Evolutionary conservation across 2,888 invertebrate genomes (phyloP).

Genomic region (Perizoma affinitatum): DNA sequence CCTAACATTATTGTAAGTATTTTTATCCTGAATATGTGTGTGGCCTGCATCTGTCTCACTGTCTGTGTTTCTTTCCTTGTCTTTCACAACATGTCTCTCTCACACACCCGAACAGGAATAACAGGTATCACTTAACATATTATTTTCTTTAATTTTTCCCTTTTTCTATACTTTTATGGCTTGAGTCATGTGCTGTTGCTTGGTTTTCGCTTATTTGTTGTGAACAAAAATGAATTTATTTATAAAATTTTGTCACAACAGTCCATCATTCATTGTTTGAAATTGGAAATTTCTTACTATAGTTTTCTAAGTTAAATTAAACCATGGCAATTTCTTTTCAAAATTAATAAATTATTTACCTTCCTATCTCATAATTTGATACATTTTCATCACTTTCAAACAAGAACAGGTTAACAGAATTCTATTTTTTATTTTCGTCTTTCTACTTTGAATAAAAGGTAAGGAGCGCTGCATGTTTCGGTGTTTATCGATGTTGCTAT

Average conservation of each 20-base stretch:
- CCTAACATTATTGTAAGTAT: slow-evolving; percentile 37
- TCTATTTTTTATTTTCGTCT: slow-evolving; percentile 1
- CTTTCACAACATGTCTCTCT: slow-evolving; percentile 81
- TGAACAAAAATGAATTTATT: slow-evolving; percentile 30
- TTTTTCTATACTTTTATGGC: slow-evolving; percentile 60
- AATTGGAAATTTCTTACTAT: slow-evolving; percentile 4
- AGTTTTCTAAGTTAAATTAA: slow-evolving; percentile 1
- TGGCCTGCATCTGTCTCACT: slow-evolving; percentile 82
- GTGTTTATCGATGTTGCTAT: slow-evolving; percentile 38
- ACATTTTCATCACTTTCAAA: not conserved
- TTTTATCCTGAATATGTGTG: slow-evolving; percentile 59
- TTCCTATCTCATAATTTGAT: not conserved
- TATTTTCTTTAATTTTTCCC: slow-evolving; percentile 57
- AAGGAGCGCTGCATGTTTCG: slow-evolving; percentile 54
- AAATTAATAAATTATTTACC: not conserved
- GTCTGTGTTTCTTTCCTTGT: slow-evolving; percentile 82
- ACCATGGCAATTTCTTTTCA: slow-evolving; percentile 1
- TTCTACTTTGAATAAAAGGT: slow-evolving; percentile 33
- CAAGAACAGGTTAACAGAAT: not conserved
- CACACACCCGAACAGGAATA: slow-evolving; percentile 81
- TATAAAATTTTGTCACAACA: slow-evolving; percentile 5
- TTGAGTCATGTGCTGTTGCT: slow-evolving; percentile 77
- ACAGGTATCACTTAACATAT: slow-evolving; percentile 77
- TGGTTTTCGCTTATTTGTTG: slow-evolving; percentile 48
- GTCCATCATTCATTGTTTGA: slow-evolving; percentile 2